These are phyloP conservation scores for Limnothrissa miodon DNA, from an alignment of 2,113 vertebrate genomes.

Conservation along the genomic window DNA sequence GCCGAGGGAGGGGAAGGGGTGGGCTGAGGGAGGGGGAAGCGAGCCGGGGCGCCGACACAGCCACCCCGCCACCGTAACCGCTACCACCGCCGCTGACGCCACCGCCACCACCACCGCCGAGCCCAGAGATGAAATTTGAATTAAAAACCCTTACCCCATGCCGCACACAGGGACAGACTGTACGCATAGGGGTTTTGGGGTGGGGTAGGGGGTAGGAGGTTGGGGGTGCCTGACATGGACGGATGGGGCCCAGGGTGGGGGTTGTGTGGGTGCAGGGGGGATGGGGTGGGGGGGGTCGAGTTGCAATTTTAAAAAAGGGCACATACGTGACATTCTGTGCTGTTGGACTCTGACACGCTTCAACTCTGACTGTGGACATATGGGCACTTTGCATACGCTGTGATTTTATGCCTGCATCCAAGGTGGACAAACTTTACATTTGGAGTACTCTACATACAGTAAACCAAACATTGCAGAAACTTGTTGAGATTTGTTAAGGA, in stretches of 20 bases:
- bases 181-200: background rate
- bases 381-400: slow-evolving; percentile 3
- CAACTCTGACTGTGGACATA: background rate
- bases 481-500: background rate
- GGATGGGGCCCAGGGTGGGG: slow-evolving; percentile 10
- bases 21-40: slow-evolving; percentile 85
- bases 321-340: slow-evolving; percentile 28
- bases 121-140: slow-evolving; percentile 97
- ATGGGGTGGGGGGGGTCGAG: slow-evolving; percentile 52
- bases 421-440: background rate
- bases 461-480: background rate
- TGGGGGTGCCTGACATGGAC: background rate
- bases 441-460: background rate
- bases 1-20: slow-evolving; percentile 95
- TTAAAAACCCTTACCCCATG: slow-evolving; percentile 80
- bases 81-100: too few species aligned
- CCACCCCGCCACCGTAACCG: slow-evolving; percentile 1
- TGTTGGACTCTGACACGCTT: slow-evolving; percentile 21
- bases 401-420: background rate
- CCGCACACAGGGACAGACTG: background rate
- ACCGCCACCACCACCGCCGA: slow-evolving; percentile 26
- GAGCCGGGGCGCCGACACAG: slow-evolving; percentile 70
- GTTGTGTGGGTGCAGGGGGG: background rate
- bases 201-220: background rate
- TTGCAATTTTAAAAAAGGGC: too few species aligned